These are phyloP conservation scores for Cebidichthys violaceus DNA, from an alignment of 2,113 vertebrate genomes.

Conservation along the genomic window DNA sequence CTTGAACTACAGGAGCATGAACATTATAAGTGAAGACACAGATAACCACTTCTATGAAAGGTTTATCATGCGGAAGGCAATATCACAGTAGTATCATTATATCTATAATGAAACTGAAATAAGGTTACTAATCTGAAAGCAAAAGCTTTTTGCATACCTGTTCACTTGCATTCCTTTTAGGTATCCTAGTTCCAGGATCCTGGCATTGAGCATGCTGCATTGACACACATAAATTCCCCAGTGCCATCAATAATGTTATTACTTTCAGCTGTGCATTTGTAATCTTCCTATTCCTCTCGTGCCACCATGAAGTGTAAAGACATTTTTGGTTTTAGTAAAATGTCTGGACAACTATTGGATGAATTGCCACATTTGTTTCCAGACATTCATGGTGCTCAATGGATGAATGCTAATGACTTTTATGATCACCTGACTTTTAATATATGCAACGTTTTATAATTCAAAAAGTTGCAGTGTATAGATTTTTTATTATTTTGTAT, in stretches of 20 bases:
- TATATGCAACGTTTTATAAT: slow-evolving; percentile 14
- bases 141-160: neutral
- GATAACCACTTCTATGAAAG: neutral
- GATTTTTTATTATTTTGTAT: slow-evolving; percentile 12
- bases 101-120: slow-evolving; percentile 3
- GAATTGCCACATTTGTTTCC: neutral
- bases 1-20: neutral
- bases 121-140: slow-evolving; percentile 2
- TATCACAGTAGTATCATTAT: neutral
- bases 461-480: slow-evolving; percentile 4
- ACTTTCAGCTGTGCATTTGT: neutral
- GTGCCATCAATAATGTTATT: neutral
- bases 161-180: neutral
- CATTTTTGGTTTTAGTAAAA: neutral
- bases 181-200: neutral
- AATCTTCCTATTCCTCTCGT: neutral
- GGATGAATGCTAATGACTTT: neutral
- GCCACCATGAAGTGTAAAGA: neutral
- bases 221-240: neutral
- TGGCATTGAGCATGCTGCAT: neutral
- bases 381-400: neutral
- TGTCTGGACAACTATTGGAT: neutral
- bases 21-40: neutral
- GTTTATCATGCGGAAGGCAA: neutral
- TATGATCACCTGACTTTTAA: neutral